Percentiles rank a stretch among this genome's conserved stretches.
Evolutionary conservation across 2,113 vertebrate species (phyloP).

Genomic region (Jaculus jaculus): DNA sequence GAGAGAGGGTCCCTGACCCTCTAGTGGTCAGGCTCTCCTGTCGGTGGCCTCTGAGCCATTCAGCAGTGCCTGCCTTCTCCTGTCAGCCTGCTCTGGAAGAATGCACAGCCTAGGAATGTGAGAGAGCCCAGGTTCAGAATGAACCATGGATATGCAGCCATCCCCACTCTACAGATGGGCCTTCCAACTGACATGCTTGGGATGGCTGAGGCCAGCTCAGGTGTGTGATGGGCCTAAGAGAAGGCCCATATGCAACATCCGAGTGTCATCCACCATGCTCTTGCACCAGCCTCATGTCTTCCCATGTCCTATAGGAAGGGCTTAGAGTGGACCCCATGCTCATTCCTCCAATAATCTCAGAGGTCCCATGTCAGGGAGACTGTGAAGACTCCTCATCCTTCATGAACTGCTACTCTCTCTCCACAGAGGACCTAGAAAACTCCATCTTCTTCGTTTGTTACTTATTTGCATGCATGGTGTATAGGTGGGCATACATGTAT

Average conservation of each 20-base stretch:
- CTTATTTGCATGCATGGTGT: no score
- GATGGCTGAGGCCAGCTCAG: not conserved
- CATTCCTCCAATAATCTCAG: not conserved
- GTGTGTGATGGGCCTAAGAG: accelerated
- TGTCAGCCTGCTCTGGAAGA: not conserved
- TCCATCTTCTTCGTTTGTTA: not conserved
- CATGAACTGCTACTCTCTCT: no score
- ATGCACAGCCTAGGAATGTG: accelerated
- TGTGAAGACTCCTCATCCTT: not conserved
- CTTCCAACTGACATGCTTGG: not conserved
- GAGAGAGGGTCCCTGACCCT: not conserved
- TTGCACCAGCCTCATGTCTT: not conserved
- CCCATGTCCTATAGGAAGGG: not conserved
- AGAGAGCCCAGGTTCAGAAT: not conserved
- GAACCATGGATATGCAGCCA: accelerated
- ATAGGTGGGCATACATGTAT: no score
- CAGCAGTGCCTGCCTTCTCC: not conserved
- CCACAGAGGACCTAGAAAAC: no score
- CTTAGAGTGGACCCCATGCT: not conserved
- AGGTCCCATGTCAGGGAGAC: not conserved
- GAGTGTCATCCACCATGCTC: not conserved
- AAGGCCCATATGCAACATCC: not conserved
- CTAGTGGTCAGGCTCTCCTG: not conserved
- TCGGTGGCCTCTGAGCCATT: not conserved
- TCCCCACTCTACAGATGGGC: not conserved